These are phyloP conservation scores for Ctenicera cuprea DNA, from an alignment of 2,888 invertebrate species.

Conservation along the genomic window DNA sequence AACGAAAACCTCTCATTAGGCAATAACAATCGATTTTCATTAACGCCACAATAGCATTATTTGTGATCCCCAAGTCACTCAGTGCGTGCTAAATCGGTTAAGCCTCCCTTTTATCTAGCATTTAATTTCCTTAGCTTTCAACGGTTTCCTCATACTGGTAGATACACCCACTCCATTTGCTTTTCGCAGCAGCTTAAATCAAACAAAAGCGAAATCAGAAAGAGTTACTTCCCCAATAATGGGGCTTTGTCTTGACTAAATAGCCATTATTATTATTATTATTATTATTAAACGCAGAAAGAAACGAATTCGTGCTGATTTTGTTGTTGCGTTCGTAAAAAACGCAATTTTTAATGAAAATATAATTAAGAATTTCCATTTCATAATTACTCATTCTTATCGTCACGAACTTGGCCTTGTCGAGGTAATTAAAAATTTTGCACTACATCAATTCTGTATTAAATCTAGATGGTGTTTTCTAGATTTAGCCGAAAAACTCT, in stretches of 20 bases:
- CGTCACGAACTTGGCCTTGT: not conserved
- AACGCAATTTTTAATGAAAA: conserved; percentile 8
- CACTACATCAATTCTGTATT: not conserved
- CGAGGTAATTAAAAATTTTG: not conserved
- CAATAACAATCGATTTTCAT: not conserved
- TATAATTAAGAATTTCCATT: conserved; percentile 5
- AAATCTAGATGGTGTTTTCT: too few relatives aligned
- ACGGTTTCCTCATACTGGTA: too few relatives aligned
- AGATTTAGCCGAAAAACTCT: too few relatives aligned
- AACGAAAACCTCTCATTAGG: conserved; percentile 1
- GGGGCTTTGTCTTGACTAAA: too few relatives aligned
- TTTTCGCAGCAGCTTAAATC: not conserved
- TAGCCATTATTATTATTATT: too few relatives aligned
- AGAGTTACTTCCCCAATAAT: too few relatives aligned
- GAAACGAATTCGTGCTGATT: not conserved
- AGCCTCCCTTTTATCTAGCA: not conserved
- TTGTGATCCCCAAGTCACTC: not conserved
- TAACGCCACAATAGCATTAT: not conserved
- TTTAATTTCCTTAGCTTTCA: conserved; percentile 1
- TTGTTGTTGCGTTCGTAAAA: not conserved
- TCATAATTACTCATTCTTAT: not conserved
- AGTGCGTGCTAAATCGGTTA: not conserved
- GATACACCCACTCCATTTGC: too few relatives aligned
- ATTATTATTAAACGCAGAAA: not conserved
- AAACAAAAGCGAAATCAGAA: not conserved